Percentiles rank a stretch among this genome's conserved stretches.
These are phyloP conservation scores for Cydia strobilella DNA, from an alignment of 1,140 invertebrate genomes.

Conservation along the genomic window DNA sequence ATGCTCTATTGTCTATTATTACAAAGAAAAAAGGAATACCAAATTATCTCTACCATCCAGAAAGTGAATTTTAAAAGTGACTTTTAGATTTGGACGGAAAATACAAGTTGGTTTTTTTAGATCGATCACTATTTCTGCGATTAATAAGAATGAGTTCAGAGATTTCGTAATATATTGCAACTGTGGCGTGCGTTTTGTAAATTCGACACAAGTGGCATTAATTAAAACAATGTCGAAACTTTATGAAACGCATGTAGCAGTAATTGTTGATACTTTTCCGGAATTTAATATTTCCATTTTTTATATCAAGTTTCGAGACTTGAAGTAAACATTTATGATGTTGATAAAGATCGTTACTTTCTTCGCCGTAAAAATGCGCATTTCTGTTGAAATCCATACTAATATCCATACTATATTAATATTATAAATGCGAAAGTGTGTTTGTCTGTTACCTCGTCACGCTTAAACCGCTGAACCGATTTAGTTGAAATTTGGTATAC, in stretches of 20 bases:
- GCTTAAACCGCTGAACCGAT: too few relatives aligned
- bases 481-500: too few relatives aligned
- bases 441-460: too few relatives aligned
- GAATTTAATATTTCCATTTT: neutral
- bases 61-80: neutral
- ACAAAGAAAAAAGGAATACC: constrained; percentile 23
- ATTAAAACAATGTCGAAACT: constrained; percentile 18
- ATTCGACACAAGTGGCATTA: constrained; percentile 22
- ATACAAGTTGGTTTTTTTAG: constrained; percentile 1
- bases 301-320: constrained; percentile 7
- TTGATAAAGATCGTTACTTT: constrained; percentile 24
- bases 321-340: constrained; percentile 11
- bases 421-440: too few relatives aligned
- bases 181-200: constrained; percentile 23
- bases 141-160: constrained; percentile 26
- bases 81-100: neutral
- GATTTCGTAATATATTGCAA: constrained; percentile 1
- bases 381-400: constrained; percentile 17
- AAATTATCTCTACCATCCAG: neutral
- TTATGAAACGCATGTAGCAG: neutral
- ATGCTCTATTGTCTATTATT: constrained; percentile 21
- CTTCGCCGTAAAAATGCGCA: constrained; percentile 16
- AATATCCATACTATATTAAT: too few relatives aligned
- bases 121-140: constrained; percentile 22
- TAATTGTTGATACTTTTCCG: constrained; percentile 7